These are phyloP conservation scores for Leptinotarsa haldemani DNA, from an alignment of 2,888 invertebrate species.

Conservation along the genomic window DNA sequence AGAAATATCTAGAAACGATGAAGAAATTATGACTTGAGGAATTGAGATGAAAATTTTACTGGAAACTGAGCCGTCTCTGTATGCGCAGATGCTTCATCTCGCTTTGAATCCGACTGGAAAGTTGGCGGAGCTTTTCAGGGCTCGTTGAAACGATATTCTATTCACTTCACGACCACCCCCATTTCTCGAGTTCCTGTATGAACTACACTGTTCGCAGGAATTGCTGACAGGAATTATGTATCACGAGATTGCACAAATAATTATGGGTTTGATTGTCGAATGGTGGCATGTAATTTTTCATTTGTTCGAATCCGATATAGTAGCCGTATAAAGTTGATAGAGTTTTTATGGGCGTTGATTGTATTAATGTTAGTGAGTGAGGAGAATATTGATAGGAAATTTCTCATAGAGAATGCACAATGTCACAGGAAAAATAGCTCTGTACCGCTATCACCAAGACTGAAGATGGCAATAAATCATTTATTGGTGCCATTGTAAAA, in stretches of 20 bases:
- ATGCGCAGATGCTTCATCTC: conserved; percentile 40
- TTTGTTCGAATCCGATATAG: conserved; percentile 6
- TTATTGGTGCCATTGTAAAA: too few relatives aligned
- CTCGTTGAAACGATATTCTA: conserved; percentile 57
- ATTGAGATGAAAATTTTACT: neutral
- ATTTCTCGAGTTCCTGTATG: conserved; percentile 48
- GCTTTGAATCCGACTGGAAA: conserved; percentile 53
- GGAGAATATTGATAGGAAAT: neutral
- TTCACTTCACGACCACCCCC: conserved; percentile 58
- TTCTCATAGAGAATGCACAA: neutral
- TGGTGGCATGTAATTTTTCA: conserved; percentile 8
- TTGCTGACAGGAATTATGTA: conserved; percentile 35
- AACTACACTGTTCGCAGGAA: conserved; percentile 51
- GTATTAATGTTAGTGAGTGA: neutral
- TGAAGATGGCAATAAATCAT: too few relatives aligned
- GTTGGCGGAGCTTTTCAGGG: conserved; percentile 50
- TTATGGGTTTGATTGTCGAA: conserved; percentile 17
- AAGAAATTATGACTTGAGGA: too few relatives aligned
- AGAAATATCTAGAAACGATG: too few relatives aligned
- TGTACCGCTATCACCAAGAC: too few relatives aligned
- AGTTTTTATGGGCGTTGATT: neutral
- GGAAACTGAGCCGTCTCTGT: conserved; percentile 31
- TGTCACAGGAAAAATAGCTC: too few relatives aligned
- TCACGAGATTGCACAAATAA: conserved; percentile 25
- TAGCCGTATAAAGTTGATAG: neutral